Base-by-base conservation (phyloP, 2,888 invertebrate species). In the Trichogramma evanescens region DNA sequence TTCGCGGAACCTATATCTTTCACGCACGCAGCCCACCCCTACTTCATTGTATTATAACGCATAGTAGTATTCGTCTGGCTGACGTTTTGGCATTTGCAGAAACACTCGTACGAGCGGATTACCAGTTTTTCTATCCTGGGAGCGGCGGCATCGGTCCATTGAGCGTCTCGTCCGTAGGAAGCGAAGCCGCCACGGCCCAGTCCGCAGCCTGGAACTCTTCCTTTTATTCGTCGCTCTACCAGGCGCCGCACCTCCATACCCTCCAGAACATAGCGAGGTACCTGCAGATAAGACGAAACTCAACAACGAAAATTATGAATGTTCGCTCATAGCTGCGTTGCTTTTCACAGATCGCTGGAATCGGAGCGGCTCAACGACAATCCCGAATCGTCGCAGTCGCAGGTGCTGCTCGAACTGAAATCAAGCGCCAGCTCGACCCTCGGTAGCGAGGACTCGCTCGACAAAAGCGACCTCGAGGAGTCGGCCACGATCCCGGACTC, bases 371-470 rank as follows among this genome's bases (percentile, higher is more conserved):
- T 72, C 10, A 68, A 70, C 6, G 75, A 77, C 50, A 73, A 73
- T 39, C 72, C 70, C 58, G 70, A 68, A 40, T 65, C 66, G 52
- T 59, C 59, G 0, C 61, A 59, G 10, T 59, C 61, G 1, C 71
- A 74, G 42, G 68, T 60, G 54, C 72, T 72, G 45, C 68, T 71
- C 3, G 75, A 75, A 76, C 78, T 38, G 73, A 84, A 77, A 78
- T 82, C 68, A 7, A 84, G 68, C 79, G 83, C 58, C 78, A 84
- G 50, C 79, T 83, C 81, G 26, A 74, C 75, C 67, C 79, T 82
- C 0, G 75, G 77, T 38, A 85, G 85, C 62, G 85, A 85, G 60
- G 85, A 85, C 66, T 85, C 85, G 58, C 75, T 82, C 3, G 85
- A 84, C 64, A 80, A 79, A 58, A 80, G 82, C 64, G 78, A 78